Evolutionary conservation across 2,888 invertebrate genomes (phyloP), one percentile per base, ranked within the genome.

Genomic region (Drosophila macrothrix): DNA sequence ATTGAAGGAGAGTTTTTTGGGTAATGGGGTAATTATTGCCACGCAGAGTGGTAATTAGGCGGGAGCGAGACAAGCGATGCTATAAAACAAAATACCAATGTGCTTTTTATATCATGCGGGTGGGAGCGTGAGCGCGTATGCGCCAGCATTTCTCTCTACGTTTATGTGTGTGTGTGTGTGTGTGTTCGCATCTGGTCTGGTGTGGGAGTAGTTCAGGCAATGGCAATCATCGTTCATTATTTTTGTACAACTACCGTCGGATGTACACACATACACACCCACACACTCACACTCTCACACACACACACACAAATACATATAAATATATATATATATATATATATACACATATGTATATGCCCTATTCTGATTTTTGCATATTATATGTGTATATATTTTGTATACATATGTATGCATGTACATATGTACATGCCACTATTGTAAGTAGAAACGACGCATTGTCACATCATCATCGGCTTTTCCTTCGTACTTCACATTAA

Each of bases 1-100:
- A 46, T 9, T 12, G 28, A 35, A 59, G 67, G 69, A 76, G 75
- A 73, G 65, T 65, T 59, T 56, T 54, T n/a, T 31, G 16, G 65
- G 73, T 89, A 83, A 83, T 87, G 88, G 83, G 90, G 84, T 90
- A 85, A 85, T 85, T 85, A 85, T 84, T 89, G 78, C 75, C 79
- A 81, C 87, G 88, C 84, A 76, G 90, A 90, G 91, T 87, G 91
- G 91, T 85, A 85, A 85, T 85, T 90, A 85, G 82, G 84, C 68
- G 68, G 60, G 73, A 85, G 62, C 70, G 89, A 84, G 84, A 85
- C 73, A 64, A 67, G 49, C 64, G 72, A 71, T 81, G 43, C 71
- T 68, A 81, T 85, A 89, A 85, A 85, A 85, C 84, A 90, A 89
- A 87, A 78, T 86, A 76, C 78, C 82, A 75, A 73, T 73, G 73